Base-by-base conservation (phyloP, 2,797 vertebrate species). In the Columba guinea region DNA sequence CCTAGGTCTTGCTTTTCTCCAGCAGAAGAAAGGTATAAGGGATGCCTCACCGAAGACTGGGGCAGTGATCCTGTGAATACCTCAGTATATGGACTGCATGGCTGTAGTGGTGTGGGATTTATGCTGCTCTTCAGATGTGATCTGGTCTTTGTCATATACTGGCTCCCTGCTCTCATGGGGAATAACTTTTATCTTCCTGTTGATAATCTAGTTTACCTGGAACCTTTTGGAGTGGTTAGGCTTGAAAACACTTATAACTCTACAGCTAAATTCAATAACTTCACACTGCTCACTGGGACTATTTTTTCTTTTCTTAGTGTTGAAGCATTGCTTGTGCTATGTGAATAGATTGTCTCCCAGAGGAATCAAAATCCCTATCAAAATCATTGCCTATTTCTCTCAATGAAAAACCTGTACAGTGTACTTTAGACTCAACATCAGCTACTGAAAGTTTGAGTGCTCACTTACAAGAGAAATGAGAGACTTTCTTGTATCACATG, bases 221-320 rank as follows among this genome's bases (percentile, higher is more conserved):
- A 89, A 78, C 60, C 49, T 90, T 95, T 88, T 79, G 82, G 88
- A 71, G 60, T 86, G 35, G 32, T 91, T 84, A 56, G 28, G 22
- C 58, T 92, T 87, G 76, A 91, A 94, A 91, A 71, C 30, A 46
- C 44, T 71, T 44, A 24, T 90, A 39, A 53, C 37, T 67, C 24
- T 16, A 26, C 53, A 60, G 49, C 77, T 68, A 58, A 63, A 92
- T 92, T 90, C 56, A 70, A 35, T 64, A 75, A 64, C 77, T 85
- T 87, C 58, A 59, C 13, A 5, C 44, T 51, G 41, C 21, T 87
- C 13, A 28, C 4, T 8, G 63, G 41, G 58, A 49, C 10, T 75
- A 30, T n/a, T 71, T 52, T 74, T 58, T 34, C 28, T 67, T 58
- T 5, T 63, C 11, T 30, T 64, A 35, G 21, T 7, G 34, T 52